Conservation (phyloP, 2,113 vertebrate genomes). For the Prolemur simus region DNA sequence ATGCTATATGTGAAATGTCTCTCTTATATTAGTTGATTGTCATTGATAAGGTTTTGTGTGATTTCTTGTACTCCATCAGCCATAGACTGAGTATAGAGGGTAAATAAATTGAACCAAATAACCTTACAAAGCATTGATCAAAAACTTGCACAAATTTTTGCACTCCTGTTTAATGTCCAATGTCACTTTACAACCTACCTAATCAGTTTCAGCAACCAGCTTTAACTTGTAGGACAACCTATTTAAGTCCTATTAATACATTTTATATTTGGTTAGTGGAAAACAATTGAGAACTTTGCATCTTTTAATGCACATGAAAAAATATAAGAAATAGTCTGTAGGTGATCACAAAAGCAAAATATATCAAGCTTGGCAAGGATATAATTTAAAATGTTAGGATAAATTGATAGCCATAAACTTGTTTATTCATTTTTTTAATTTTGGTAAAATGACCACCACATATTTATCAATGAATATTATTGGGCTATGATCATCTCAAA, state of each 20-base stretch:
- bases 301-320: not conserved
- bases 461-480: not conserved
- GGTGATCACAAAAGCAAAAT: not conserved
- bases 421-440: conserved; percentile 12
- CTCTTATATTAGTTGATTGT: not conserved
- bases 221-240: not conserved
- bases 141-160: not conserved
- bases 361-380: not conserved
- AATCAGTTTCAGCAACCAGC: not conserved
- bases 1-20: not conserved
- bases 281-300: not conserved
- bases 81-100: not conserved
- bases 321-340: not conserved
- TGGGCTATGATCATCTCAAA: not conserved
- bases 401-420: not conserved
- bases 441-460: not conserved
- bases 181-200: not conserved
- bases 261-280: not conserved
- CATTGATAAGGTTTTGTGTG: not conserved
- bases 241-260: not conserved
- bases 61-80: not conserved
- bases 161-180: not conserved
- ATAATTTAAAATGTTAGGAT: not conserved
- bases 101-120: not conserved
- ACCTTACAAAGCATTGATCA: not conserved